These are phyloP conservation scores for Brassicogethes aeneus DNA, from an alignment of 2,888 invertebrate genomes.

Conservation along the genomic window DNA sequence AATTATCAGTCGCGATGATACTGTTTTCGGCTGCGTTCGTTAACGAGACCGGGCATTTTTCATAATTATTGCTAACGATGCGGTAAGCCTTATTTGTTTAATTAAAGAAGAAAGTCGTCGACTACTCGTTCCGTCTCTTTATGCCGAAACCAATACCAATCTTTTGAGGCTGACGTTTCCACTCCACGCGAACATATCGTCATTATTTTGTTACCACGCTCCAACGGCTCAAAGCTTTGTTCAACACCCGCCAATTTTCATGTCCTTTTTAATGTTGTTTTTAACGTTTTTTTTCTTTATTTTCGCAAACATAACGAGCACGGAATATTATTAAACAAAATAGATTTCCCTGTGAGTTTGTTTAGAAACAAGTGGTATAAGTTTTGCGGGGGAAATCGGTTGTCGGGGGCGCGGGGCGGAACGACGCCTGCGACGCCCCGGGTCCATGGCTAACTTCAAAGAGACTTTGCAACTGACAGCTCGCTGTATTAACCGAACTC, in stretches of 20 bases:
- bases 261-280: too few relatives aligned
- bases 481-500: conserved; percentile 10
- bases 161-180: background rate
- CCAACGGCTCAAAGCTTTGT: background rate
- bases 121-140: background rate
- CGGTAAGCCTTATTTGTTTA: conserved; percentile 17
- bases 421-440: conserved; percentile 21
- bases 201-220: background rate
- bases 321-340: too few relatives aligned
- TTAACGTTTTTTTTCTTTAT: too few relatives aligned
- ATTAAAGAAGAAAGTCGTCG: conserved; percentile 14
- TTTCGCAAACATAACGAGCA: too few relatives aligned
- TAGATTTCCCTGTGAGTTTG: too few relatives aligned
- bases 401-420: conserved; percentile 6
- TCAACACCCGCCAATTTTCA: too few relatives aligned
- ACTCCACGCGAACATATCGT: background rate
- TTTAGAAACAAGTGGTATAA: too few relatives aligned
- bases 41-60: conserved; percentile 17
- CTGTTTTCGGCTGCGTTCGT: conserved; percentile 6
- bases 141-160: background rate
- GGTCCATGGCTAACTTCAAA: conserved; percentile 26
- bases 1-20: conserved; percentile 18
- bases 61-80: conserved; percentile 18
- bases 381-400: too few relatives aligned
- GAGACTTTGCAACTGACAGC: conserved; percentile 30